phyloP scores from a whole-genome alignment of 1,140 invertebrate species.

The Pogonognathellus flavescens region DNA sequence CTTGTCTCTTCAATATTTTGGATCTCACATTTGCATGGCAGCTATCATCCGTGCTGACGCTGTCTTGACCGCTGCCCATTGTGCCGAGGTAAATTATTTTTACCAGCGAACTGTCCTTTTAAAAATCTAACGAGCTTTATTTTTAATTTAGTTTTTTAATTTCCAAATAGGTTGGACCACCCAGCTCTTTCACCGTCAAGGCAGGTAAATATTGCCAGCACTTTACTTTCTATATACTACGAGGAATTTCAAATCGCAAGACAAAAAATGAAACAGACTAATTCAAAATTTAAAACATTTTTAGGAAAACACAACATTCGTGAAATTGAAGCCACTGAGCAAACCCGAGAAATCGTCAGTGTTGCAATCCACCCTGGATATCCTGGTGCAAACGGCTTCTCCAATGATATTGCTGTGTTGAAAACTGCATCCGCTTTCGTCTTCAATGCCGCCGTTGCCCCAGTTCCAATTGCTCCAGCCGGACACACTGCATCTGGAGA shows the following conservation, averaged over 20 bases:
- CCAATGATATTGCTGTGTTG: conserved; percentile 32
- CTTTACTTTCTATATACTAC: background rate
- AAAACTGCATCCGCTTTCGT: conserved; percentile 12
- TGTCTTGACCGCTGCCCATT: conserved; percentile 71
- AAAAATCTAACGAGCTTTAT: background rate
- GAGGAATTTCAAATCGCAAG: background rate
- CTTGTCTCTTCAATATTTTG: conserved; percentile 23
- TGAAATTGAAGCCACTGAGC: conserved; percentile 8
- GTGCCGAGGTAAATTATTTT: conserved; percentile 56
- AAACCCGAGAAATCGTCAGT: background rate
- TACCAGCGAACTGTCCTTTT: background rate
- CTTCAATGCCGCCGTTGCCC: conserved; percentile 25
- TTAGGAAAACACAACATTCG: conserved; percentile 33
- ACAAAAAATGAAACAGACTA: background rate
- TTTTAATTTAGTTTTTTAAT: background rate
- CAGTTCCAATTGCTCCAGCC: conserved; percentile 16
- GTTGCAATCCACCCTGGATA: conserved; percentile 8
- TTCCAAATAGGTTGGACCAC: conserved; percentile 25
- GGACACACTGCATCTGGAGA: background rate
- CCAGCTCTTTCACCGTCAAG: background rate
- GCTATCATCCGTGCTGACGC: conserved; percentile 72
- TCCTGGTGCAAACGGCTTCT: background rate
- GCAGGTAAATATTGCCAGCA: background rate
- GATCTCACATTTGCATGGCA: conserved; percentile 75
- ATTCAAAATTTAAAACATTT: background rate